These are phyloP conservation scores for Phrynocephalus forsythii DNA, from an alignment of 2,797 vertebrate genomes.

Conservation along the genomic window DNA sequence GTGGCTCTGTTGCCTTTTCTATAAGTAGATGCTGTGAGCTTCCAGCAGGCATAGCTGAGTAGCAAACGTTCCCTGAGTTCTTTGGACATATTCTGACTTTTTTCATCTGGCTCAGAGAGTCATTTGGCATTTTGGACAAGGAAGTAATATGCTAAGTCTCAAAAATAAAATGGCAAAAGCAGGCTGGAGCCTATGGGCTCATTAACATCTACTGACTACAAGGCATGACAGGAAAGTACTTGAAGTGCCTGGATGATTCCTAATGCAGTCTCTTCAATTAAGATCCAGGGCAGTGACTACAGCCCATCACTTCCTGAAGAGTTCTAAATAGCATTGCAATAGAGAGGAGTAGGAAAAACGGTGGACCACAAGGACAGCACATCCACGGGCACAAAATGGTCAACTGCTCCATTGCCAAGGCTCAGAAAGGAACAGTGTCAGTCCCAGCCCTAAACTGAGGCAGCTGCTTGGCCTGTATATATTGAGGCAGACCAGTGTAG, in stretches of 20 bases:
- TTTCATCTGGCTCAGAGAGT: background rate
- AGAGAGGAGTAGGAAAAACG: rapidly evolving
- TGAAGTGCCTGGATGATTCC: conserved; percentile 58
- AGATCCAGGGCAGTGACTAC: conserved; percentile 39
- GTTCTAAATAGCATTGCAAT: conserved; percentile 45
- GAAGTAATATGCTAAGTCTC: conserved; percentile 43
- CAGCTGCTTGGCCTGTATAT: background rate
- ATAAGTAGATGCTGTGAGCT: background rate
- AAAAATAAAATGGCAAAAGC: conserved; percentile 23
- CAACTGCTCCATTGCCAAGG: rapidly evolving
- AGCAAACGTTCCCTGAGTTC: background rate
- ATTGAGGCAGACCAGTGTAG: background rate
- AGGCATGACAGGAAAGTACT: conserved; percentile 43
- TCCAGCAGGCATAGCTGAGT: background rate
- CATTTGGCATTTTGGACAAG: background rate
- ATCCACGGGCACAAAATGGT: rapidly evolving
- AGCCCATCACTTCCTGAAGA: conserved; percentile 44
- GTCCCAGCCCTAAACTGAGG: background rate
- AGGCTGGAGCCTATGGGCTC: conserved; percentile 47
- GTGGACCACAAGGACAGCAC: background rate
- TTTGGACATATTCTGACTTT: background rate
- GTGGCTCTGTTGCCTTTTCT: background rate
- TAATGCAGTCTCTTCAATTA: conserved; percentile 45
- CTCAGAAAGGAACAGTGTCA: background rate
- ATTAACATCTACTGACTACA: conserved; percentile 43